Base-by-base conservation (phyloP, 2,113 vertebrate species). In the Poeciliopsis turrubarensis region DNA sequence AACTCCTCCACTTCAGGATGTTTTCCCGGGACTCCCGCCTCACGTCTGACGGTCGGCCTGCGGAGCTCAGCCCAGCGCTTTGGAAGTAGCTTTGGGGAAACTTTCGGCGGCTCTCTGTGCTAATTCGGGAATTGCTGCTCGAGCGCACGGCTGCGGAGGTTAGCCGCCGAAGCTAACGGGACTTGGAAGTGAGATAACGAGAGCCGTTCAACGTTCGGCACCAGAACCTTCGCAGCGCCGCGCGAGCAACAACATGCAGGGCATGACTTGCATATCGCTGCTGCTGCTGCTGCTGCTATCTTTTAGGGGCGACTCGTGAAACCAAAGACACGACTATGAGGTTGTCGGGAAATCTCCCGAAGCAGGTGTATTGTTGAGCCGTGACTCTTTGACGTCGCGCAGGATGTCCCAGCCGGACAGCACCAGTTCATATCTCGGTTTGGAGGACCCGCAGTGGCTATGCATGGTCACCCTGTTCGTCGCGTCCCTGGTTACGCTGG, bases 391-490 rank as follows among this genome's bases (percentile, higher is more conserved):
- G 29, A 44, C 17, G 15, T 60, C 68, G 32, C 85, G 78, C 92
- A 94, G 70, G 89, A 97, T 97, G 97, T 89, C 94, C 81, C 78
- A 92, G 84, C 82, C 77, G 75, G 91, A 91, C 85, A 91, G 82
- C 87, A 94, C 92, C 91, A 41, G 62, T 63, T 89, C 83, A 14
- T 82, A 71, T 83, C 83, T 89, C 6, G 86, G 84, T 76, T 77
- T 95, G 78, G 94, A 87, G 31, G 96, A 96, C 76, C 86, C 94
- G 68, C 95, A 94, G 91, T 97, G 96, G 96, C 83, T 94, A 2
- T 92, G 90, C 65, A 92, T 95, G 89, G 85, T 95, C 61, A 93
- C 95, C 1, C 93, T 98, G 4, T 98, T 95, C 51, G 62, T 94
- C 66, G 95, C 91, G 4, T 95, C 97, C 11, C 66, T 96, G 76